Evolutionary conservation across 2,888 invertebrate species (phyloP), one percentile per base, ranked within the genome.

Genomic region (Leptopilina syphax): DNA sequence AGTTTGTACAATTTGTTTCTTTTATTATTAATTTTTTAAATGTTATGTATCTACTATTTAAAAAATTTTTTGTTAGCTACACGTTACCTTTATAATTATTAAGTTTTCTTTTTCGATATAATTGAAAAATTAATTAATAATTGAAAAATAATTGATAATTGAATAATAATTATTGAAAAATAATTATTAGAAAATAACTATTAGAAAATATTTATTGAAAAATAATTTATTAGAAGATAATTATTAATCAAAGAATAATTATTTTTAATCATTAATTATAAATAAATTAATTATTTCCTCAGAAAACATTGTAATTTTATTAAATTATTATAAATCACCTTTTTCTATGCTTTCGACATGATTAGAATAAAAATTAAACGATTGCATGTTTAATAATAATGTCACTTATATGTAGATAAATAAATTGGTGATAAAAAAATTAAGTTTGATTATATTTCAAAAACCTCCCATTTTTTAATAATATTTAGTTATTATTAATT

Each of bases 371-470:
- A 80, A 76, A 66, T 18, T 70, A 44, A 68, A 67, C 24, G 63
- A 77, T 66, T n/a, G 63, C 41, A 73, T 57, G 73, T 76, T 79
- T 81, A 34, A 34, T 76, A 76, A 65, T 78, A 73, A 66, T 76
- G 66, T 41, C 24, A 78, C 84, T 85, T 83, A 84, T 83, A 84
- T 87, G 88, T 89, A 87, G 88, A 89, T 89, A 85, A 88, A 88
- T 87, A 84, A 84, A 86, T 89, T 85, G 87, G 84, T 85, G 18
- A 86, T 85, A 83, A 81, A 85, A 67, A 24, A 57, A 57, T n/a
- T 44, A 54, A 27, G 34, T 54, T 54, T 70, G 24, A 34, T 78
- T 10, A 34, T 34, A 34, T 34, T 34, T 34, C 34, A 4, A 80
- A 77, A 80, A 65, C 7, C 68, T 54, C n/a, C n/a, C 10, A 13